These are phyloP conservation scores for Synergus itoensis DNA, from an alignment of 2,888 invertebrate species.

Conservation along the genomic window DNA sequence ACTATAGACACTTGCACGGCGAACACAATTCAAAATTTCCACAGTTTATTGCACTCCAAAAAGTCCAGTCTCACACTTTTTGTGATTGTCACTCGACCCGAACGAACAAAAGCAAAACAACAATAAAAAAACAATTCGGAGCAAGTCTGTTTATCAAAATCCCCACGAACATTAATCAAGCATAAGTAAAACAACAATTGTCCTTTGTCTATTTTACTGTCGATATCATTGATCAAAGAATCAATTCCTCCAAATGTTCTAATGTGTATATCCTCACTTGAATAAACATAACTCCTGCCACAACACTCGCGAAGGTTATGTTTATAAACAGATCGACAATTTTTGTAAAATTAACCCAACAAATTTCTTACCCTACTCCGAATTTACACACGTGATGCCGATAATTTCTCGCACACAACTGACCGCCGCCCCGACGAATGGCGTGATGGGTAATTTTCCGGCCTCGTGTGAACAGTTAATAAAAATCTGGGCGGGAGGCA, in stretches of 20 bases:
- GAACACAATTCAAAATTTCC: slow-evolving; percentile 43
- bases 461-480: not conserved
- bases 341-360: not conserved
- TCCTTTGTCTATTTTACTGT: not conserved
- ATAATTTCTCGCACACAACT: not conserved
- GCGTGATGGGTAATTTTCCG: not conserved
- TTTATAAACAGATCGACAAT: slow-evolving; percentile 7
- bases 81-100: slow-evolving; percentile 52
- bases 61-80: slow-evolving; percentile 46
- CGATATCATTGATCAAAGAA: not conserved
- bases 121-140: not conserved
- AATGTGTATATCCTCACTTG: not conserved
- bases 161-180: not conserved
- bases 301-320: slow-evolving; percentile 9
- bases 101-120: not conserved
- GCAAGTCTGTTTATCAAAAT: not conserved
- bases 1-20: slow-evolving; percentile 47
- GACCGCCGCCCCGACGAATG: not conserved
- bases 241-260: not conserved
- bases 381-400: not conserved
- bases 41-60: slow-evolving; percentile 3
- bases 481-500: slow-evolving; percentile 12
- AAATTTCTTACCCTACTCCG: not conserved
- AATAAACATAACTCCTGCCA: not conserved
- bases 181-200: not conserved